phyloP scores from a whole-genome alignment of 2,888 invertebrate species.

The Capitulum mitella region DNA sequence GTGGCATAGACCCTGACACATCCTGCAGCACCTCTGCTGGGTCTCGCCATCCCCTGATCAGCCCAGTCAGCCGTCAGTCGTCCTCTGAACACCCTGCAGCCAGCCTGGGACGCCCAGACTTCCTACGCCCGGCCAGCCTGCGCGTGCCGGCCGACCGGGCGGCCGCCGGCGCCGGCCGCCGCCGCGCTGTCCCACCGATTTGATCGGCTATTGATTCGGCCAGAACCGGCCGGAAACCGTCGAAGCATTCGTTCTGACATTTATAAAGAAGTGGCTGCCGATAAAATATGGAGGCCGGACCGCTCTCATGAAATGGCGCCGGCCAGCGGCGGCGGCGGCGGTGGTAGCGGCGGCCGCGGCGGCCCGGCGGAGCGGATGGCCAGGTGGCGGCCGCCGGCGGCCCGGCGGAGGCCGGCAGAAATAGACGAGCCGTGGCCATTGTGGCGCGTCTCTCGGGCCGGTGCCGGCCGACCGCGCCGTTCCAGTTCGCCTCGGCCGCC shows the following conservation, averaged over 20 bases:
- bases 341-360: neutral
- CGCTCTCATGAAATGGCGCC: constrained; percentile 10
- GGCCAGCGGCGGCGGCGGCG: neutral
- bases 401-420: no score
- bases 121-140: no score
- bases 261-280: constrained; percentile 1
- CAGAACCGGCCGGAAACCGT: neutral
- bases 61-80: neutral
- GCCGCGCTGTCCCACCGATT: neutral
- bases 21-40: neutral
- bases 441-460: no score
- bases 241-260: constrained; percentile 6
- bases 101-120: no score
- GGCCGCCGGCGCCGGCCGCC: neutral
- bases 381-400: neutral
- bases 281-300: constrained; percentile 12
- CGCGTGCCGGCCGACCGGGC: no score
- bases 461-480: no score
- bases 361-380: neutral
- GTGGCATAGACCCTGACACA: no score
- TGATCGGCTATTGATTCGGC: constrained; percentile 17
- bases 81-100: no score
- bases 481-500: no score
- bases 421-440: no score
- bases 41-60: neutral